These are phyloP conservation scores for Phrynocephalus vlangalii DNA, from an alignment of 2,797 vertebrate species.

Conservation along the genomic window DNA sequence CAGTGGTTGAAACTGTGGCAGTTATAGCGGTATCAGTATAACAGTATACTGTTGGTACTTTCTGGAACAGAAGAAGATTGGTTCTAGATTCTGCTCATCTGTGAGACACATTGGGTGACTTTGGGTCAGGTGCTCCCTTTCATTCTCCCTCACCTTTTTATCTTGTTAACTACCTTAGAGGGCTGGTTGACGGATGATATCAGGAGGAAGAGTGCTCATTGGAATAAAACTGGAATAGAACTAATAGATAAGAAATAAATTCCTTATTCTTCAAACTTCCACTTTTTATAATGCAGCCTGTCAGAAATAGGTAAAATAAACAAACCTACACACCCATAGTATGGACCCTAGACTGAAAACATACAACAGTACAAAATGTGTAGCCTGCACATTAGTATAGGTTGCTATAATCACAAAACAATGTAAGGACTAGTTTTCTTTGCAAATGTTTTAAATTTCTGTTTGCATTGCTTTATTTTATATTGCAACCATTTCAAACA, in stretches of 20 bases:
- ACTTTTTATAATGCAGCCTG: not conserved
- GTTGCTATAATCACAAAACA: too few species aligned
- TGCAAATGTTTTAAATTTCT: conserved; percentile 52
- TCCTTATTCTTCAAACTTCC: not conserved
- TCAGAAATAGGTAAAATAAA: not conserved
- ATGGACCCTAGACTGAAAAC: conserved; percentile 38
- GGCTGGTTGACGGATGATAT: not conserved
- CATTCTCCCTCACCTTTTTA: too few species aligned
- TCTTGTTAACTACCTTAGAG: not conserved
- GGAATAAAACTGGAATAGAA: not conserved
- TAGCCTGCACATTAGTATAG: conserved; percentile 33
- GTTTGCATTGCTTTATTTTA: conserved; percentile 64
- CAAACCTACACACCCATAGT: not conserved
- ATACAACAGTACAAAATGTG: conserved; percentile 33
- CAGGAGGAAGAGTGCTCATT: not conserved
- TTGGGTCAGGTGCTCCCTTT: too few species aligned
- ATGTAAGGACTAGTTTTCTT: conserved; percentile 64
- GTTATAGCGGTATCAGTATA: too few species aligned
- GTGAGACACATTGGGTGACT: not conserved
- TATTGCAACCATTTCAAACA: conserved; percentile 77
- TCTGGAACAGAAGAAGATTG: not conserved
- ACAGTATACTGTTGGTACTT: too few species aligned
- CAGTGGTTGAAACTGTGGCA: too few species aligned
- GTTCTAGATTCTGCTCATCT: not conserved
- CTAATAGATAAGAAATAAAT: not conserved